phyloP scores from a whole-genome alignment of 1,140 invertebrate genomes.

The Wasmannia auropunctata region DNA sequence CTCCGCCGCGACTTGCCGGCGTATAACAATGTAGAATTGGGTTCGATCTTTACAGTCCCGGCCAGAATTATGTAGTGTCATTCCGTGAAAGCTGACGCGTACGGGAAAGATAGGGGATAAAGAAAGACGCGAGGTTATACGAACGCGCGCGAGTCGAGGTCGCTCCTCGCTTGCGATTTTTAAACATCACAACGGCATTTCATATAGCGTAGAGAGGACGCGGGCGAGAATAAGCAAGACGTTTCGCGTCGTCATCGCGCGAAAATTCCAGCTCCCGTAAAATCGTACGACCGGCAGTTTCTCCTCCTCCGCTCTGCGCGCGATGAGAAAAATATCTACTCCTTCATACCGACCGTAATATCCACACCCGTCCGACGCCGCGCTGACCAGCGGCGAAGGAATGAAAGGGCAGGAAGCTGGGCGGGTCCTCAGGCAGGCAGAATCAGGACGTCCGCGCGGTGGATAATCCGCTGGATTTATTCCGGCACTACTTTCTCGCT shows the following conservation, averaged over 20 bases:
- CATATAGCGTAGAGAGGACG: background rate
- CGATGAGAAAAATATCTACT: conserved; percentile 29
- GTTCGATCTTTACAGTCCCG: background rate
- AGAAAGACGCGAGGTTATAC: background rate
- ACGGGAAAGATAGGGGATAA: background rate
- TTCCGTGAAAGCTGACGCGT: background rate
- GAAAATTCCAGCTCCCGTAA: conserved; percentile 10
- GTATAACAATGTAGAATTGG: conserved; percentile 36
- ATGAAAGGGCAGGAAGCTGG: conserved; percentile 36
- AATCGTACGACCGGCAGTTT: background rate
- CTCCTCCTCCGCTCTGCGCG: background rate
- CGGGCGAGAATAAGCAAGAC: background rate
- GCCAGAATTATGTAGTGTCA: background rate
- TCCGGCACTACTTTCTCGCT: conserved; percentile 66
- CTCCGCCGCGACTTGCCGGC: background rate
- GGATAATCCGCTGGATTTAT: conserved; percentile 72
- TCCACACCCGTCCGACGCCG: conserved; percentile 4
- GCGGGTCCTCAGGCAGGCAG: conserved; percentile 21
- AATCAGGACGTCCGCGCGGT: conserved; percentile 56
- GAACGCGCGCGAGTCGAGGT: background rate
- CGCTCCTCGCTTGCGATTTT: background rate
- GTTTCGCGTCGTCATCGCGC: background rate
- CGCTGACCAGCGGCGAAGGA: conserved; percentile 23
- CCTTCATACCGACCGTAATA: conserved; percentile 9
- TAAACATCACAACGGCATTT: background rate